Percentiles rank a stretch among this genome's conserved stretches.
Conservation (phyloP, 2,113 vertebrate species). For the Fregetta grallaria region DNA sequence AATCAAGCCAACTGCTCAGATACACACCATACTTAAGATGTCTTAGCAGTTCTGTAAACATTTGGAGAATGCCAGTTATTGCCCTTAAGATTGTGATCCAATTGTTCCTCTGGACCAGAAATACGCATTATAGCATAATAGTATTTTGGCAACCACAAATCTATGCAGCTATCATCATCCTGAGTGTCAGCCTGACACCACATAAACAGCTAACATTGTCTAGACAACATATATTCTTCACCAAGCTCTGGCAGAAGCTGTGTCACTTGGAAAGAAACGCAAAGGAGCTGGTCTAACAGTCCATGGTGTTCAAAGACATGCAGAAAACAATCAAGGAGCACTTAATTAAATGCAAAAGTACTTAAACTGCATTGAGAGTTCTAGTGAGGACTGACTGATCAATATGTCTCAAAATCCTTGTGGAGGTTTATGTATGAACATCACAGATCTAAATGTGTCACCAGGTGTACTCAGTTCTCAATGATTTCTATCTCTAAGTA, state of each 20-base stretch:
- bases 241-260: not conserved
- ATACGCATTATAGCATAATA: not conserved
- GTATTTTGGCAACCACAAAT: not conserved
- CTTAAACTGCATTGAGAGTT: not conserved
- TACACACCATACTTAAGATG: not conserved
- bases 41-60: not conserved
- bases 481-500: not conserved
- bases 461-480: not conserved
- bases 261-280: not conserved
- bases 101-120: not conserved
- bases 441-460: not conserved
- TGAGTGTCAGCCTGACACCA: not conserved
- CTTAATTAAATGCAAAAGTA: not conserved
- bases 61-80: not conserved
- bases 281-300: not conserved
- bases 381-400: not conserved
- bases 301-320: not conserved
- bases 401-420: not conserved
- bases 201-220: not conserved
- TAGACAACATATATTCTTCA: not conserved
- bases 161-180: not conserved
- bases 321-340: not conserved
- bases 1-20: not conserved
- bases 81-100: not conserved
- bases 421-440: not conserved